Conservation (phyloP, 2,113 vertebrate genomes). For the Perca flavescens region DNA sequence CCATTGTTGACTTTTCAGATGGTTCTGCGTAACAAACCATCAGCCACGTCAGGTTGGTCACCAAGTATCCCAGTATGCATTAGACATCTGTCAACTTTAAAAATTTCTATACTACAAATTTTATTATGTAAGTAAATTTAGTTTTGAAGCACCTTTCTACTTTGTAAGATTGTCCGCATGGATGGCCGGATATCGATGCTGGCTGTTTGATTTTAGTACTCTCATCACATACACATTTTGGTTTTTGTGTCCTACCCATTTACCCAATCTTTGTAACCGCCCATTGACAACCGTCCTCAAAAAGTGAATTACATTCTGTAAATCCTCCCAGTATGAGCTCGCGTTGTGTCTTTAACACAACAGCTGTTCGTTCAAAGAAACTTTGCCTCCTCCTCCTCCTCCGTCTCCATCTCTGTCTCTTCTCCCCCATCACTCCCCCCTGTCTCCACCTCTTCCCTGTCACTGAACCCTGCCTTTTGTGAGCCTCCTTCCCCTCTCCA, state of each 20-base stretch:
- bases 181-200: not conserved
- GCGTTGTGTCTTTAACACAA: constrained; percentile 37
- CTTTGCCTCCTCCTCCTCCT: not conserved
- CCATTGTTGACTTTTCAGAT: too few relatives aligned
- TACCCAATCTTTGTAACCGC: not conserved
- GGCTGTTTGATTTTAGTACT: not conserved
- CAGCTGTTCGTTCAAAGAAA: constrained; percentile 51
- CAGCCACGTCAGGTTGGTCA: too few relatives aligned
- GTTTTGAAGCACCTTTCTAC: not conserved
- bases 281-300: not conserved
- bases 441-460: constrained; percentile 62
- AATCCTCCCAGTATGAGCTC: constrained; percentile 34
- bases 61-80: too few relatives aligned
- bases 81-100: not conserved
- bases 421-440: constrained; percentile 38
- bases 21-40: too few relatives aligned
- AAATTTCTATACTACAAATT: not conserved
- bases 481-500: constrained; percentile 71
- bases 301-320: constrained; percentile 41
- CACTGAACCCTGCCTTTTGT: constrained; percentile 80
- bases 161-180: too few relatives aligned
- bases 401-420: constrained; percentile 37
- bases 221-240: not conserved
- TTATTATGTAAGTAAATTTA: not conserved
- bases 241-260: not conserved